phyloP scores from a whole-genome alignment of 2,113 vertebrate genomes.

The Platichthys stellatus region DNA sequence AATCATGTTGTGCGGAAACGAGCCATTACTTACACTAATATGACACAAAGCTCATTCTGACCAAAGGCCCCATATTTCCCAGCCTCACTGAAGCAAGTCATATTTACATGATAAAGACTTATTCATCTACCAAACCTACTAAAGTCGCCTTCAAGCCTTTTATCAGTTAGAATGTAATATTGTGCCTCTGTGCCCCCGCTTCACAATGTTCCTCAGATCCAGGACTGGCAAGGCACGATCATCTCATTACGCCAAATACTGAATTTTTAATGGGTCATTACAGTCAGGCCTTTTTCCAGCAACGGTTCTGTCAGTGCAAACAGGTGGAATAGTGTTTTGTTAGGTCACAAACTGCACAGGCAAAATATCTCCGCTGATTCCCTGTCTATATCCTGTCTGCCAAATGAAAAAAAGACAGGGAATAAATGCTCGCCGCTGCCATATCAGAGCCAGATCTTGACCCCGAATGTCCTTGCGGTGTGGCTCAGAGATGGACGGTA shows the following conservation, averaged over 20 bases:
- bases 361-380: conserved; percentile 64
- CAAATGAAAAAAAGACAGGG: conserved; percentile 36
- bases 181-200: conserved; percentile 4
- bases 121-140: conserved; percentile 51
- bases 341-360: conserved; percentile 66
- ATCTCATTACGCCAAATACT: conserved; percentile 68
- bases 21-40: conserved; percentile 70
- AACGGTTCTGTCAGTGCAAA: conserved; percentile 62
- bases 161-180: conserved; percentile 51
- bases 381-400: conserved; percentile 52
- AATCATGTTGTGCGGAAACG: conserved; percentile 60
- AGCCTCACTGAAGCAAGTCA: conserved; percentile 49
- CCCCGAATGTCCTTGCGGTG: conserved; percentile 60
- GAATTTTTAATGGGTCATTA: conserved; percentile 77
- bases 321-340: conserved; percentile 68
- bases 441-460: conserved; percentile 65
- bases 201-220: conserved; percentile 41
- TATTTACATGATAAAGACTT: conserved; percentile 73
- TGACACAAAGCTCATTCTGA: conserved; percentile 64
- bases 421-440: conserved; percentile 52
- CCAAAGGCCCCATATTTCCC: conserved; percentile 58
- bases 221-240: conserved; percentile 60
- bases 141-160: conserved; percentile 43
- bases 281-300: conserved; percentile 48
- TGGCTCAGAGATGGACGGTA: conserved; percentile 33